Evolutionary conservation across 2,113 vertebrate species (phyloP).

Genomic region (Phaethon lepturus): DNA sequence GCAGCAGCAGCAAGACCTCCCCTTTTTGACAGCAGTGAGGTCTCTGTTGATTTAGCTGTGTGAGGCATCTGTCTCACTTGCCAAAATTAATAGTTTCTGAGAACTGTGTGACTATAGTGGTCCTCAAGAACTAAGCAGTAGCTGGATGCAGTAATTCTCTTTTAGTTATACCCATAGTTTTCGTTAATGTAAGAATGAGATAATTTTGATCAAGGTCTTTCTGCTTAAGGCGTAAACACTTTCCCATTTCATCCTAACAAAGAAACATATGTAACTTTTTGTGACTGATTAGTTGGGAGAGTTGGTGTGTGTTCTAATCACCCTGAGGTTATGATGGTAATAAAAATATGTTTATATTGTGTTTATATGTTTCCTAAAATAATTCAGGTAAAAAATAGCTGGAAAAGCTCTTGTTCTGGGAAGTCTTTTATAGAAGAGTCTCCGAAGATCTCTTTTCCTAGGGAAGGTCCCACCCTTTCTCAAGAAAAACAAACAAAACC

Average conservation of each 20-base stretch:
- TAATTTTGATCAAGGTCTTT: neutral
- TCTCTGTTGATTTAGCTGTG: neutral
- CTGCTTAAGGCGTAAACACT: neutral
- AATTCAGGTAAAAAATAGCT: neutral
- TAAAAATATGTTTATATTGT: neutral
- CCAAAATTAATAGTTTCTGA: neutral
- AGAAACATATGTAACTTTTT: neutral
- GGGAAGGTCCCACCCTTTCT: neutral
- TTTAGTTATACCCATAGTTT: neutral
- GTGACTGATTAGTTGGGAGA: neutral
- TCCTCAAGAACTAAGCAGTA: neutral
- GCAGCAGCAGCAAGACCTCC: neutral
- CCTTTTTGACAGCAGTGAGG: neutral
- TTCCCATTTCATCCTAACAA: neutral
- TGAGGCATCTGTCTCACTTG: accelerated
- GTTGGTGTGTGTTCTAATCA: neutral
- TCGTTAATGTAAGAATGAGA: neutral
- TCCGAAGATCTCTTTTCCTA: accelerated
- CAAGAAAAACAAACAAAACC: neutral
- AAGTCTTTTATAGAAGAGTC: neutral
- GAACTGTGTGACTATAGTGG: neutral
- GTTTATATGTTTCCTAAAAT: neutral
- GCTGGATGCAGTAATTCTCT: neutral
- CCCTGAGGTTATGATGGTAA: neutral
- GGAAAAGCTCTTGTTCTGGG: neutral